phyloP scores from a whole-genome alignment of 2,797 vertebrate species.

The Sebastes aleutianus region DNA sequence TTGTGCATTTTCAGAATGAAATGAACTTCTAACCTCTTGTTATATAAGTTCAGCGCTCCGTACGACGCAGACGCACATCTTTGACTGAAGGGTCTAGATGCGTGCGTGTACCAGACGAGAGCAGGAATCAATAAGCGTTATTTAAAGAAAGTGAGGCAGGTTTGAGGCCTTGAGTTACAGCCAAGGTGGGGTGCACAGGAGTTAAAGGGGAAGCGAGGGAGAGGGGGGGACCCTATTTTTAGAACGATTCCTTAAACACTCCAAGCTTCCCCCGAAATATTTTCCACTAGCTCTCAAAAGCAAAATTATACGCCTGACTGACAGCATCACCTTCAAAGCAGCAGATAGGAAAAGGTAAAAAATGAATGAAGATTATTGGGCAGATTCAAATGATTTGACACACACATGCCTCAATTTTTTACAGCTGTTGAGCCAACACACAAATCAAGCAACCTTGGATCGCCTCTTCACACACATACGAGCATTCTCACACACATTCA shows the following conservation, averaged over 20 bases:
- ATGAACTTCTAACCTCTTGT: conserved; percentile 7
- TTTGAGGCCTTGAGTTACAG: conserved; percentile 72
- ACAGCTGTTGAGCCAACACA: conserved; percentile 22
- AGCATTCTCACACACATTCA: neutral
- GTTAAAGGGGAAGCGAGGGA: conserved; percentile 54
- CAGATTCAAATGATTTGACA: conserved; percentile 52
- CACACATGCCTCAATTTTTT: conserved; percentile 44
- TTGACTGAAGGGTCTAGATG: neutral
- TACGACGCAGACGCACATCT: neutral
- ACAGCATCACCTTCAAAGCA: conserved; percentile 53
- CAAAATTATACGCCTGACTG: conserved; percentile 60
- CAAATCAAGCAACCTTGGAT: conserved; percentile 24
- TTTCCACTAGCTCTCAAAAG: conserved; percentile 78
- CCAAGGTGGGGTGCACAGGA: conserved; percentile 68
- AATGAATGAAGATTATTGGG: conserved; percentile 32
- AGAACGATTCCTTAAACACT: conserved; percentile 82
- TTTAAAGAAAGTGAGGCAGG: conserved; percentile 72
- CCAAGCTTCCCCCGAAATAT: conserved; percentile 78
- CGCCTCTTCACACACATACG: neutral
- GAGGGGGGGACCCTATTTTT: conserved; percentile 74
- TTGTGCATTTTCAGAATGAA: neutral
- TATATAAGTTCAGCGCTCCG: neutral
- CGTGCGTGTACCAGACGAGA: neutral
- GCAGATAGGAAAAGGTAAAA: conserved; percentile 28
- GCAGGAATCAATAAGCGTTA: conserved; percentile 71